Conservation (phyloP, 2,888 invertebrate genomes). For the Metellina segmentata region DNA sequence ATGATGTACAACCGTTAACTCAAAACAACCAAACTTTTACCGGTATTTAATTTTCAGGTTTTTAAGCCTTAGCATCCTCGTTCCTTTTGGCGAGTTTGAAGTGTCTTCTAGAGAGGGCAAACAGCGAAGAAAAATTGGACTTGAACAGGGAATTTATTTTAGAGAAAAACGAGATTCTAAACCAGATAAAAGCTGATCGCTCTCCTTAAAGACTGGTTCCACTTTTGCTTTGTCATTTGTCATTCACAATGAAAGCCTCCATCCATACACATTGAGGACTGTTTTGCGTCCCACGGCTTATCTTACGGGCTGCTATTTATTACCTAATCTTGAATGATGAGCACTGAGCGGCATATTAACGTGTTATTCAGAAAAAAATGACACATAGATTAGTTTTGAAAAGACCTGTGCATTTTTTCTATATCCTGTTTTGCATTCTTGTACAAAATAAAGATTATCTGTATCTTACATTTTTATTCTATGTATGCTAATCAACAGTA, state of each 20-base stretch:
- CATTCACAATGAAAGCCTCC: slow-evolving; percentile 4
- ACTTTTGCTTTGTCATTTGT: slow-evolving; percentile 39
- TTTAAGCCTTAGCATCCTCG: too few relatives aligned
- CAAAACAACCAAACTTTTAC: too few relatives aligned
- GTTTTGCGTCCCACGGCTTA: slow-evolving; percentile 23
- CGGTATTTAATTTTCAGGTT: too few relatives aligned
- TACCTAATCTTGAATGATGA: slow-evolving; percentile 37
- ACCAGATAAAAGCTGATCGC: slow-evolving; percentile 23
- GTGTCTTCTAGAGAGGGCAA: background rate
- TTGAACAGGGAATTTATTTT: background rate
- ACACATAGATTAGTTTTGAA: slow-evolving; percentile 49
- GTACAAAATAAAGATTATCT: background rate
- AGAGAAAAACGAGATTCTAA: background rate
- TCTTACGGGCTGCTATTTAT: slow-evolving; percentile 48
- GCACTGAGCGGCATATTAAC: slow-evolving; percentile 18
- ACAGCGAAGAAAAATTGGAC: background rate
- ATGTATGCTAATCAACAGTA: background rate
- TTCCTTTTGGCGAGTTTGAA: background rate
- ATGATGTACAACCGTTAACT: too few relatives aligned
- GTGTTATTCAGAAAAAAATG: slow-evolving; percentile 46
- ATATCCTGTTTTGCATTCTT: background rate
- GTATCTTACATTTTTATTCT: background rate
- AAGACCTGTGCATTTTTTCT: background rate
- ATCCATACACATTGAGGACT: slow-evolving; percentile 25
- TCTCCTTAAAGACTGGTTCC: slow-evolving; percentile 39